Evolutionary conservation across 2,888 invertebrate species (phyloP), one percentile per base, ranked within the genome.

Genomic region (Gymnoscelis rufifasciata): DNA sequence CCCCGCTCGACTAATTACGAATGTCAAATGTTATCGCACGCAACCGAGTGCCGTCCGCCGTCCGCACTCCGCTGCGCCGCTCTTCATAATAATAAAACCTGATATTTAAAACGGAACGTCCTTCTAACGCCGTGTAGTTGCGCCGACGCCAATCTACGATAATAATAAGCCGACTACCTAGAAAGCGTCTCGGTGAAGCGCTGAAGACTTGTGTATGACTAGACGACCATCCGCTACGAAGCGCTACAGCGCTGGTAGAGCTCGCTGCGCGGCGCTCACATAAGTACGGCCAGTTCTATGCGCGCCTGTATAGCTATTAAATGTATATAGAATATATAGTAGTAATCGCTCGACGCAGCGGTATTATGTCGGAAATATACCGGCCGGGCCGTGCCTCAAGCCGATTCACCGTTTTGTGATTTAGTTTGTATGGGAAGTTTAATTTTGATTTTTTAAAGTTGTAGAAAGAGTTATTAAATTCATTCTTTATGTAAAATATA

Each of bases 101-200:
- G 88, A 88, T 88, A 88, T 88, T 88, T 88, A 88, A 88, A 88
- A 88, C 88, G 88, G 88, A 88, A 88, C 88, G 88, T 88, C 88
- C 88, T 88, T 88, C 88, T 88, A 88, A 88, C 88, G 87, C 86
- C 84, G 88, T 87, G 87, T 88, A 88, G 88, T 88, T 88, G 88
- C 88, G 88, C 88, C 88, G 88, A 88, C 88, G 88, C 88, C 88
- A 88, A 88, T 88, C 88, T 88, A 88, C 88, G 87, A 88, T 88
- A 88, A 88, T 88, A 88, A 88, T 88, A 88, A 88, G 87, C 84
- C 83, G 81, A 71, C 78, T 74, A 74, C 76, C 74, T 60, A 71
- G 70, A 69, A 64, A 74, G 68, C 71, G 58, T 59, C 67, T 68
- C 74, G 79, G 74, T 83, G 56, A 64, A 86, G 83, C 87, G 86